Evolutionary conservation across 2,888 invertebrate genomes (phyloP), one percentile per base, ranked within the genome.

Genomic region (Parthenolecanium corni): DNA sequence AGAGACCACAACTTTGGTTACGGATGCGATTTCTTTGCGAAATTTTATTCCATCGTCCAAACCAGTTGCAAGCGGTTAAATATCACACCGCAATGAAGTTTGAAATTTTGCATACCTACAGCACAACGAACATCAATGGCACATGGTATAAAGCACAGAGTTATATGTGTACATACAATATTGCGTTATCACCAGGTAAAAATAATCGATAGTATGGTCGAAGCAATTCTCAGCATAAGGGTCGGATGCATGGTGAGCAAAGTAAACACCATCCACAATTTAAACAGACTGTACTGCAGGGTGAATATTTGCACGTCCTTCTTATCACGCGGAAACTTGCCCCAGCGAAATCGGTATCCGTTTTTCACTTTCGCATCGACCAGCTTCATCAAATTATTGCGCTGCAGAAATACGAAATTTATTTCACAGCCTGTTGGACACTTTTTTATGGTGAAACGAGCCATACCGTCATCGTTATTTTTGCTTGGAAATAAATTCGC

Each of bases 311-410:
- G 56, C 6, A 56, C 24, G 1, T 56, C 31, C 12, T 56, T 56
- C 4, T 56, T 25, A 16, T 56, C 23, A 11, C 56, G 44, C 16
- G 25, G 56, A 42, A 56, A 16, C 42, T 23, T 56, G 16, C 56
- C 56, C 56, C 56, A 56, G 24, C 24, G 40, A 12, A 56, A 56
- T 16, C 56, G 44, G 31, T 56, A 42, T 42, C 46, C 40, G 44
- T 56, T 56, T 46, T 56, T 56, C 56, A 56, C 21, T 24, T 56
- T 56, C 42, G 56, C 44, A 44, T 46, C 42, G 5, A 56, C 56
- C 24, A 25, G 40, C 25, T 42, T 42, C 44, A 56, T 18, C 9
- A 42, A 56, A 5, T 56, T 25, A 25, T 46, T 56, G 6, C 31
- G 56, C 18, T 46, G 56, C 46, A 24, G n/a, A 44, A 56, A 14